Evolutionary conservation across 2,113 vertebrate genomes (phyloP).

Genomic region (Salvelinus sp.): DNA sequence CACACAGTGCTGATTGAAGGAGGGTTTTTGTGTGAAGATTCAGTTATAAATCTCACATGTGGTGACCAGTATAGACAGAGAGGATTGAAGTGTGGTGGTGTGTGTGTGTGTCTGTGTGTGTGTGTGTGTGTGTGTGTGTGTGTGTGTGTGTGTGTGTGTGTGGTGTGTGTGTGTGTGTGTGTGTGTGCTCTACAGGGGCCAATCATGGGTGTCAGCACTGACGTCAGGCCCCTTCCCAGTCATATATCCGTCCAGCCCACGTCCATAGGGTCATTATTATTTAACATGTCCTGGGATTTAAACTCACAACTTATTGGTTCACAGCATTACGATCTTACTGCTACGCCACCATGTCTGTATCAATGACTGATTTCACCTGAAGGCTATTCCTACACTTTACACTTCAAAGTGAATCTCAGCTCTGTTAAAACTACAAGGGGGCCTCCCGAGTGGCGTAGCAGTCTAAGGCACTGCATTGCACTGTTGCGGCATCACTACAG

Average conservation of each 20-base stretch:
- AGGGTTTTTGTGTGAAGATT: background rate
- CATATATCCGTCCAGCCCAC: constrained; percentile 56
- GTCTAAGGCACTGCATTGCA: too few species aligned
- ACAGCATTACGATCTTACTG: too few species aligned
- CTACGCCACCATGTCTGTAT: too few species aligned
- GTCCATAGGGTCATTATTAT: constrained; percentile 51
- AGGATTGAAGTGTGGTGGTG: background rate
- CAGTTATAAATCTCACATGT: too few species aligned
- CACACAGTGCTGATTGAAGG: background rate
- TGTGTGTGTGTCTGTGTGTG: background rate
- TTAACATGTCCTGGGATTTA: too few species aligned
- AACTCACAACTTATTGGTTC: too few species aligned
- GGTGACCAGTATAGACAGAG: background rate
- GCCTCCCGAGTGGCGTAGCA: too few species aligned
- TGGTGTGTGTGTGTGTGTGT: background rate
- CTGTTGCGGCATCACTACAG: too few species aligned
- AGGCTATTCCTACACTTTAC: too few species aligned
- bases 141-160: background rate
- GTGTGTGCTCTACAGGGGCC: background rate
- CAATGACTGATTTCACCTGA: too few species aligned
- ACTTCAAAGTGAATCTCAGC: too few species aligned
- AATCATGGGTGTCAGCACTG: constrained; percentile 28
- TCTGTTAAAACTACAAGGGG: too few species aligned
- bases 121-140: background rate
- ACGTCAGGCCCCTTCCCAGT: constrained; percentile 48